Evolutionary conservation across 2,888 invertebrate species (phyloP).

Genomic region (Tryphoninae sp.): DNA sequence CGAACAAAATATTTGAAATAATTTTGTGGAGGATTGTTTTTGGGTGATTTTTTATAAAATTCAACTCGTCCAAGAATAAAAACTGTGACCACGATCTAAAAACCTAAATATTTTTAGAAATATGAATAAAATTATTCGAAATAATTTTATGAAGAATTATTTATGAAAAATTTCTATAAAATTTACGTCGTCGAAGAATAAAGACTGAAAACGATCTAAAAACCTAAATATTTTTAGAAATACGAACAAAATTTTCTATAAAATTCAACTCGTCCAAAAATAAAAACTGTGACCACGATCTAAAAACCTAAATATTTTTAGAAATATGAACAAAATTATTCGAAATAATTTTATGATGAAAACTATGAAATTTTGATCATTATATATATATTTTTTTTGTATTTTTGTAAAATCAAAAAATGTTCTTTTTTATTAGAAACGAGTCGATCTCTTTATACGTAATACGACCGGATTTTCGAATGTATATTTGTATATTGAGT

Average conservation of each 20-base stretch:
- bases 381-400: not conserved
- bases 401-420: slow-evolving; percentile 7
- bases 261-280: no score
- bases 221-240: not conserved
- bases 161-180: no score
- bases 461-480: not conserved
- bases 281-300: no score
- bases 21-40: not conserved
- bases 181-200: no score
- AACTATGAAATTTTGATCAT: not conserved
- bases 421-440: not conserved
- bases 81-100: no score
- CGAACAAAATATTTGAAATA: not conserved
- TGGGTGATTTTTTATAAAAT: no score
- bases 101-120: not conserved
- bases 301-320: no score
- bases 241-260: not conserved
- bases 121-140: not conserved
- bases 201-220: no score
- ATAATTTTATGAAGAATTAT: not conserved
- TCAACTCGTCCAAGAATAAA: no score
- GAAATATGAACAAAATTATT: not conserved
- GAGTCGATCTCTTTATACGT: slow-evolving; percentile 3
- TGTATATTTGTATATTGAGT: not conserved
- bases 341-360: not conserved